A percentile compares a stretch with the other conserved stretches of the same genome.
Conservation (phyloP, 1,140 invertebrate genomes). For the Pollicipes pollicipes region DNA sequence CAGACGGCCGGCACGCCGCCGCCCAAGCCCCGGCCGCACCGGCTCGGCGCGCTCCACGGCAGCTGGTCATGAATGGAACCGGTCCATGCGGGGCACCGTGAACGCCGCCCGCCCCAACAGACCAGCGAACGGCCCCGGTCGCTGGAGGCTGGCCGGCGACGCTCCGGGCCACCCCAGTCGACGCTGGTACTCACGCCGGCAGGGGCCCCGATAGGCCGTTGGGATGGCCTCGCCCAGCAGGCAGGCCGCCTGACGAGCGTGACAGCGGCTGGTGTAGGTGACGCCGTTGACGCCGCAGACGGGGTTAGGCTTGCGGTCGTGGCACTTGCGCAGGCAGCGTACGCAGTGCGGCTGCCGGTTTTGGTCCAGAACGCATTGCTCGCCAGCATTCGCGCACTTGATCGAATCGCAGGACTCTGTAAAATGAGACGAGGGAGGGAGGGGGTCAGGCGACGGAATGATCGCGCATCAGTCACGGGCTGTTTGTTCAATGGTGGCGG, state of each 20-base stretch:
- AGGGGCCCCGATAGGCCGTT: background rate
- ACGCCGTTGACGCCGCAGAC: background rate
- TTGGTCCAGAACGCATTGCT: background rate
- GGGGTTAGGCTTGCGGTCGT: background rate
- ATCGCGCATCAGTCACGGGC: too few relatives aligned
- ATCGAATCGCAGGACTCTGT: background rate
- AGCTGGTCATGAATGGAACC: too few relatives aligned
- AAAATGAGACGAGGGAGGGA: background rate
- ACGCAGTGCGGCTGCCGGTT: background rate
- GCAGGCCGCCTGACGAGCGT: background rate
- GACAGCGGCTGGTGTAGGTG: background rate
- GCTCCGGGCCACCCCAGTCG: too few relatives aligned
- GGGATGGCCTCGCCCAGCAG: background rate
- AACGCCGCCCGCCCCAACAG: too few relatives aligned
- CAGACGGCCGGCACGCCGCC: too few relatives aligned
- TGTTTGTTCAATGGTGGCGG: too few relatives aligned
- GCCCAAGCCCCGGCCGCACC: too few relatives aligned
- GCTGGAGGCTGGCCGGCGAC: too few relatives aligned
- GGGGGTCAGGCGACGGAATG: too few relatives aligned
- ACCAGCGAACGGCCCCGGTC: too few relatives aligned
- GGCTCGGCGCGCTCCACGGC: too few relatives aligned
- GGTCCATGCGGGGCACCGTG: too few relatives aligned
- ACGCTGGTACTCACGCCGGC: background rate
- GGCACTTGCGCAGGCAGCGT: background rate
- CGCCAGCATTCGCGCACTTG: background rate